Percentiles rank a stretch among this genome's conserved stretches.
Conservation (phyloP, 2,888 invertebrate species). For the Antheraea assamensis region DNA sequence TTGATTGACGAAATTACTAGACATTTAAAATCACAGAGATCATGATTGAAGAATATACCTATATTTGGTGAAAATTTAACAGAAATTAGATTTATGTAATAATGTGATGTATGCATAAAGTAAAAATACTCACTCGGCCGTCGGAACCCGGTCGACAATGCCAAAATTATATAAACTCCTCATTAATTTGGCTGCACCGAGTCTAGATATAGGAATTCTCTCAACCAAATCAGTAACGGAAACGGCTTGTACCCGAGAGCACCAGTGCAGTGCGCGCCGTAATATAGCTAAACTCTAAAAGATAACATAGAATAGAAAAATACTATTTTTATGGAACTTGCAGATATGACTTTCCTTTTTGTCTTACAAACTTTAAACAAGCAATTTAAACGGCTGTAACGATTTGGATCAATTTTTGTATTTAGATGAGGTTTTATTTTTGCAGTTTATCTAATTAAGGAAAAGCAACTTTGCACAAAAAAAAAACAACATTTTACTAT, state of each 20-base stretch:
- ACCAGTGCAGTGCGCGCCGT: conserved; percentile 54
- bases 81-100: background rate
- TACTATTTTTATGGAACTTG: background rate
- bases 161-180: conserved; percentile 42
- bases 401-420: too few relatives aligned
- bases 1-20: too few relatives aligned
- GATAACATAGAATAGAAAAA: too few relatives aligned
- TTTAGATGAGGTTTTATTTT: too few relatives aligned
- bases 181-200: conserved; percentile 48
- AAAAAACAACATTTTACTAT: too few relatives aligned
- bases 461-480: too few relatives aligned
- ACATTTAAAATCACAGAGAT: too few relatives aligned
- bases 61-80: too few relatives aligned
- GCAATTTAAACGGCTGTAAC: too few relatives aligned
- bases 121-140: conserved; percentile 43
- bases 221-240: conserved; percentile 29
- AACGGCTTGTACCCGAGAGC: conserved; percentile 28
- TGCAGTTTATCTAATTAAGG: too few relatives aligned
- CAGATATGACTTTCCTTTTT: background rate
- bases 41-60: too few relatives aligned
- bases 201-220: conserved; percentile 38
- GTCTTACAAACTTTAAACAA: too few relatives aligned
- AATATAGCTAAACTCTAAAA: conserved; percentile 55
- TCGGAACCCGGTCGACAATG: conserved; percentile 34
- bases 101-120: background rate